Percentiles rank a stretch among this genome's conserved stretches.
These are phyloP conservation scores for Tretioscincus oriximinensis DNA, from an alignment of 2,113 vertebrate genomes.

Conservation along the genomic window DNA sequence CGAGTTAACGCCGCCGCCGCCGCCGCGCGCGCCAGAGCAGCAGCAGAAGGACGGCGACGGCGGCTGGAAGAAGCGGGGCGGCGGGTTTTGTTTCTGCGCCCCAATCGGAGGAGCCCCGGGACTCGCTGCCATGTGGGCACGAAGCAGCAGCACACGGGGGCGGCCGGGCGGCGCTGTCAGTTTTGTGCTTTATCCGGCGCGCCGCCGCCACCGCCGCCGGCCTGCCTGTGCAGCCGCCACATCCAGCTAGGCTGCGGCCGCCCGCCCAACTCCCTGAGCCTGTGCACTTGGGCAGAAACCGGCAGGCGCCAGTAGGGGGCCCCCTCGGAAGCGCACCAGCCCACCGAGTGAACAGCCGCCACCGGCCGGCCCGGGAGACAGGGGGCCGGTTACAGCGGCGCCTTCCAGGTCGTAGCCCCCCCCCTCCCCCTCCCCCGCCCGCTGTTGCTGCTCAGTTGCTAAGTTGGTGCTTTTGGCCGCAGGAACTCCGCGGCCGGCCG, in stretches of 20 bases:
- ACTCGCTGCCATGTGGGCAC: neutral
- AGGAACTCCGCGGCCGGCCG: neutral
- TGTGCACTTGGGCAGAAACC: neutral
- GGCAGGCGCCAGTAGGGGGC: neutral
- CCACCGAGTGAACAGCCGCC: too few relatives aligned
- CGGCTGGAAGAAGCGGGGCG: neutral
- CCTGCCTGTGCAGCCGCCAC: too few relatives aligned
- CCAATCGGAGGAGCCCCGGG: neutral
- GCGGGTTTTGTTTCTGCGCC: neutral
- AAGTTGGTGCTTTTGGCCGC: neutral
- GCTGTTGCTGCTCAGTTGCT: neutral
- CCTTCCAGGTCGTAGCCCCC: too few relatives aligned
- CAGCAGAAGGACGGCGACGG: too few relatives aligned
- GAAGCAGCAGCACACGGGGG: neutral
- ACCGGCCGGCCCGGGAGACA: neutral
- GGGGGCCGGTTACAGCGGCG: neutral
- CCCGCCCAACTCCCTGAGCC: conserved; percentile 8
- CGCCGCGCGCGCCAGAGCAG: neutral
- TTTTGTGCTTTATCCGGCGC: neutral
- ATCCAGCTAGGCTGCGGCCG: too few relatives aligned
- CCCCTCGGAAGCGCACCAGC: neutral
- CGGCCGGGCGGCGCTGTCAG: neutral
- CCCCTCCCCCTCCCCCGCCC: too few relatives aligned
- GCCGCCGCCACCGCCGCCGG: neutral
- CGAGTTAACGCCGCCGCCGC: neutral